A percentile compares a stretch with the other conserved stretches of the same genome.
These are phyloP conservation scores for Eueides isabella DNA, from an alignment of 1,140 invertebrate genomes.

Conservation along the genomic window DNA sequence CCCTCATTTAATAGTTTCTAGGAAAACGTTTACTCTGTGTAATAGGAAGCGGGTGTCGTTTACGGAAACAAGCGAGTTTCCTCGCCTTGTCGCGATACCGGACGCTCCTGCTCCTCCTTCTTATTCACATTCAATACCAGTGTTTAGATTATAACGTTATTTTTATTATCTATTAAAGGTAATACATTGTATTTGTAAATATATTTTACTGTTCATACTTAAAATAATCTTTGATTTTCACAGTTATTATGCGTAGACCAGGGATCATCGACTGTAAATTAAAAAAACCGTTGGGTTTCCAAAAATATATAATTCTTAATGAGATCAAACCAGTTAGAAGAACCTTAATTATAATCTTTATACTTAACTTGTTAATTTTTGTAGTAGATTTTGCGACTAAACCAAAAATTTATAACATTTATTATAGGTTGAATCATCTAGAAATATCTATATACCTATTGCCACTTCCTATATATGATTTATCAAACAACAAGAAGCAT, in stretches of 20 bases:
- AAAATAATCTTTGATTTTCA: too few species aligned
- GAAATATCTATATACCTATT: background rate
- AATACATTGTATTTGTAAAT: background rate
- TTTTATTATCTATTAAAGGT: background rate
- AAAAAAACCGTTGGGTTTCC: too few species aligned
- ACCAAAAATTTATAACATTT: too few species aligned
- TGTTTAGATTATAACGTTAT: background rate
- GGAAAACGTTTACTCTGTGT: constrained; percentile 18
- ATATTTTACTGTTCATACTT: background rate
- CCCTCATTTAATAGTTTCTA: constrained; percentile 16
- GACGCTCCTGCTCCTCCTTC: constrained; percentile 20
- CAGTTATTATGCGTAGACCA: too few species aligned
- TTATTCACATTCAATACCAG: constrained; percentile 39
- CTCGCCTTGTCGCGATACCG: constrained; percentile 31
- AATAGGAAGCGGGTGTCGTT: constrained; percentile 33
- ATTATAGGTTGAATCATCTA: background rate
- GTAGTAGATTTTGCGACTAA: too few species aligned
- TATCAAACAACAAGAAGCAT: background rate
- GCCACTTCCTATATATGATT: constrained; percentile 1
- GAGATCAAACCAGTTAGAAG: too few species aligned
- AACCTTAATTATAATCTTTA: too few species aligned
- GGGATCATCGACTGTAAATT: too few species aligned
- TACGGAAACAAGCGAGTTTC: constrained; percentile 34
- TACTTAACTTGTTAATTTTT: too few species aligned
- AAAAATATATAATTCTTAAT: too few species aligned